Evolutionary conservation across 2,888 invertebrate genomes (phyloP), one percentile per base, ranked within the genome.

Genomic region (Drosophila stalkeri): DNA sequence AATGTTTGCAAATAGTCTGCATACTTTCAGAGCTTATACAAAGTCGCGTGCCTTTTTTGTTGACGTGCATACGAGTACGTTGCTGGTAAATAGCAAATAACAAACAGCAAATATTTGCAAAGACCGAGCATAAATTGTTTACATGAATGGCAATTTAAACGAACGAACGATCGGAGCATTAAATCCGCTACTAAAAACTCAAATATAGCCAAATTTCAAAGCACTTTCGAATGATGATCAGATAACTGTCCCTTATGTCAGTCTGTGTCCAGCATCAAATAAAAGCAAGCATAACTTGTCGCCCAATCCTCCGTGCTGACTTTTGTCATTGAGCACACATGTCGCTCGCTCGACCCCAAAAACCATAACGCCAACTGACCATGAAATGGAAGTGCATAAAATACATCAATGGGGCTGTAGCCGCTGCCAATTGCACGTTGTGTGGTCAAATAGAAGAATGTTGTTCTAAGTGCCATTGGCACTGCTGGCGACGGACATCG

Each of bases 351-450:
- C 33, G 41, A 66, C 60, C 70, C 70, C 63, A 62, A 57, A 74
- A 72, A 71, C 77, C 85, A 89, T 85, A 89, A 85, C 81, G 83
- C 63, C 87, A 84, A 84, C 85, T 89, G 89, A 81, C 85, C 89
- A 89, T 89, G 82, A 86, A 80, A 87, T 89, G 89, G 87, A 80
- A 86, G 85, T 86, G 86, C 85, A 86, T 86, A 86, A 86, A 89
- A 77, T 80, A 89, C 87, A 80, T 79, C 80, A 64, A 84, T 86
- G 72, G 62, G 39, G 64, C 67, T 75, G 84, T 72, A 64, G 65
- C 65, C 63, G 76, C 76, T 77, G 89, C 70, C 85, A 87, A 89
- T 86, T 87, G 85, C 85, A 84, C 82, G 77, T 87, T 81, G 80
- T 89, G 85, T 74, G 85, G 85, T 86, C 89, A 65, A 81, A 80